phyloP scores from a whole-genome alignment of 2,797 vertebrate genomes.

The Thamnophis elegans region DNA sequence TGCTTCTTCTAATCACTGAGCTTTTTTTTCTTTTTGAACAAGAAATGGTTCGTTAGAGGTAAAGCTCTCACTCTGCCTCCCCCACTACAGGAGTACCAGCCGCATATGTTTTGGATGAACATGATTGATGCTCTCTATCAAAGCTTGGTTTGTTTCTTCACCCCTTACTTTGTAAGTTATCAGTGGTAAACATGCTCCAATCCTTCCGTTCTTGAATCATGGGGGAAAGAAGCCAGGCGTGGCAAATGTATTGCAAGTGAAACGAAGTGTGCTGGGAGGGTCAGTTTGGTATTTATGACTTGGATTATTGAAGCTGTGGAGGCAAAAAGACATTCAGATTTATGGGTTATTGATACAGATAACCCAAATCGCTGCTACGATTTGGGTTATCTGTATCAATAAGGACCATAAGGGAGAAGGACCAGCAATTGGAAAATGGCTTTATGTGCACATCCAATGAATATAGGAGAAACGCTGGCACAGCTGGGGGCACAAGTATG shows the following conservation, averaged over 20 bases:
- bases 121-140: slow-evolving; percentile 98
- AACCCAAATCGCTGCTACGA: neutral
- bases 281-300: neutral
- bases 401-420: neutral
- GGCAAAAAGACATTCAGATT: too few species aligned
- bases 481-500: neutral
- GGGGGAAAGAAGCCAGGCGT: neutral
- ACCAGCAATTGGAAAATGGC: neutral
- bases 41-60: neutral
- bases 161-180: slow-evolving; percentile 94
- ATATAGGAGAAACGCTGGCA: neutral
- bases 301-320: neutral
- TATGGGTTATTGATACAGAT: neutral
- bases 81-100: slow-evolving; percentile 87
- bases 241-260: neutral
- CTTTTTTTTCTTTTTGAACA: neutral
- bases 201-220: neutral
- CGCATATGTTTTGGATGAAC: slow-evolving; percentile 97
- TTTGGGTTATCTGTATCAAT: too few species aligned
- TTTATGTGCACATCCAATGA: neutral
- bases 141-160: slow-evolving; percentile 95
- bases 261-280: neutral
- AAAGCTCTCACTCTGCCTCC: slow-evolving; percentile 1
- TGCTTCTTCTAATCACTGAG: neutral
- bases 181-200: neutral